A percentile compares a stretch with the other conserved stretches of the same genome.
Evolutionary conservation across 2,888 invertebrate species (phyloP).

Genomic region (Lepeophtheirus nordmannii): DNA sequence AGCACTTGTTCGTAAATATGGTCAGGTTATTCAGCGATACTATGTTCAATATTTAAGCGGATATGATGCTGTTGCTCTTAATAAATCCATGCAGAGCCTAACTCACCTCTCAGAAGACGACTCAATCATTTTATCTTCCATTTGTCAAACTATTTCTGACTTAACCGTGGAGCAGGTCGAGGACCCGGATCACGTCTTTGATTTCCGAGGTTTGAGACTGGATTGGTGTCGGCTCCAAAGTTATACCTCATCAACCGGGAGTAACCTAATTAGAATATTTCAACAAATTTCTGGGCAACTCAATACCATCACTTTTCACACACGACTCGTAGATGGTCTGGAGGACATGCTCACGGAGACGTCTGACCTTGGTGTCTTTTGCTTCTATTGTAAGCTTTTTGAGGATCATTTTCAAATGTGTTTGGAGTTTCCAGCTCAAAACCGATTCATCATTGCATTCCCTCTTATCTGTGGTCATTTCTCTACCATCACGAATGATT

Average conservation of each 20-base stretch:
- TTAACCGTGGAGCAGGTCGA: slow-evolving; percentile 76
- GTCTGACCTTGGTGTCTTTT: slow-evolving; percentile 91
- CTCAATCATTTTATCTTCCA: slow-evolving; percentile 75
- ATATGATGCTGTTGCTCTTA: slow-evolving; percentile 82
- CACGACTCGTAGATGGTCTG: slow-evolving; percentile 91
- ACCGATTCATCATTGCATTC: slow-evolving; percentile 91
- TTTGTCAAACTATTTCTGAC: slow-evolving; percentile 71
- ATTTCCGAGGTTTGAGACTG: slow-evolving; percentile 80
- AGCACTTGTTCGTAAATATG: slow-evolving; percentile 77
- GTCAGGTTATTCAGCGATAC: slow-evolving; percentile 89
- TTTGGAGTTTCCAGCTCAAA: slow-evolving; percentile 94
- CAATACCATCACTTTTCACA: slow-evolving; percentile 90
- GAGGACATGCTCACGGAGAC: slow-evolving; percentile 93
- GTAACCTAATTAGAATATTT: slow-evolving; percentile 58
- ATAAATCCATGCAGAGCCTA: slow-evolving; percentile 49
- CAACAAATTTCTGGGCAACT: slow-evolving; percentile 68
- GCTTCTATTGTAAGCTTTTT: slow-evolving; percentile 90
- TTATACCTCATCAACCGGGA: slow-evolving; percentile 56
- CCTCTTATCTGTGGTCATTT: slow-evolving; percentile 96
- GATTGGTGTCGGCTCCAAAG: slow-evolving; percentile 97
- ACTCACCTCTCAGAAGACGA: slow-evolving; percentile 84
- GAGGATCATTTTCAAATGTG: slow-evolving; percentile 98
- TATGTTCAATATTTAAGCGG: slow-evolving; percentile 92
- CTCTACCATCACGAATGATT: slow-evolving; percentile 89
- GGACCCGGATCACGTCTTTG: slow-evolving; percentile 85